Evolutionary conservation across 2,797 vertebrate genomes (phyloP).

Genomic region (Melanotaenia parkinsoni): DNA sequence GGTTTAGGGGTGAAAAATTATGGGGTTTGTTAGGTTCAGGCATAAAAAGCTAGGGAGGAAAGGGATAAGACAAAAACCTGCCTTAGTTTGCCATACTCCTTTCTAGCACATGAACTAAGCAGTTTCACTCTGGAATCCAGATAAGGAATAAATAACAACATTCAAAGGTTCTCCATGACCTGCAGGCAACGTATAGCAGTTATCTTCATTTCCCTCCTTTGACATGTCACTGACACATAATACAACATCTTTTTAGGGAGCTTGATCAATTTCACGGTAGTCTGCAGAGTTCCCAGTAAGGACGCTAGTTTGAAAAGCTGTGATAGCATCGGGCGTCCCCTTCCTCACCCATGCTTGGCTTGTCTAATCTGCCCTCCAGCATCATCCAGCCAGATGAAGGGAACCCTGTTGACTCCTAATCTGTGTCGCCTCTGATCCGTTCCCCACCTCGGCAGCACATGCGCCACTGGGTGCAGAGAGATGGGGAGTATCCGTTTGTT

Average conservation of each 20-base stretch:
- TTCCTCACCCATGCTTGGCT: conserved; percentile 63
- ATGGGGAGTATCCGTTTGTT: conserved; percentile 64
- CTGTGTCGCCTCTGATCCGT: conserved; percentile 72
- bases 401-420: conserved; percentile 77
- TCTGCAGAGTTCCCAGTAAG: conserved; percentile 64
- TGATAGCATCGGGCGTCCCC: conserved; percentile 63
- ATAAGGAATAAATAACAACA: conserved; percentile 23
- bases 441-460: conserved; percentile 63
- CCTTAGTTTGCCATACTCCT: no score
- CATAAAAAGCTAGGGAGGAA: no score
- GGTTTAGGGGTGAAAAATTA: no score
- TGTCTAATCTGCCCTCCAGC: conserved; percentile 75
- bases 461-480: conserved; percentile 46
- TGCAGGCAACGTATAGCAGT: conserved; percentile 34
- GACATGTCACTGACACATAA: conserved; percentile 56
- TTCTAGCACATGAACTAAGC: not conserved
- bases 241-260: conserved; percentile 58
- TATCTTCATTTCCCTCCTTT: conserved; percentile 49
- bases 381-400: conserved; percentile 74
- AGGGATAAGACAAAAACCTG: no score
- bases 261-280: conserved; percentile 73
- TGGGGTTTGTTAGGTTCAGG: no score
- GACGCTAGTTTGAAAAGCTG: conserved; percentile 67
- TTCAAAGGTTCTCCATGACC: conserved; percentile 31
- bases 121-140: not conserved